Evolutionary conservation across 2,888 invertebrate genomes (phyloP).

Genomic region (Hypsopygia costalis): DNA sequence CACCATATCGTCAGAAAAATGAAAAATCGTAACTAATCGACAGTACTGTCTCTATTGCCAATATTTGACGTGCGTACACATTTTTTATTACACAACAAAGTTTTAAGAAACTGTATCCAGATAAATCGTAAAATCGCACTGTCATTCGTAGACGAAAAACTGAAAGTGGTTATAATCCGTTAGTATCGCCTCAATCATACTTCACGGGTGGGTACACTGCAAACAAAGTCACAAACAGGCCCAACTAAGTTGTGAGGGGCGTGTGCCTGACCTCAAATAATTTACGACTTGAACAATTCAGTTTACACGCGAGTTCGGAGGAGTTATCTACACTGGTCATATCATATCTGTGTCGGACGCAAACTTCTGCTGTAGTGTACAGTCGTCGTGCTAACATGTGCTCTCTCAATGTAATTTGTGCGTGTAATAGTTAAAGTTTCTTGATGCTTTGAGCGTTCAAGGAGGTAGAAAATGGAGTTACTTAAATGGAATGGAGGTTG

Average conservation of each 20-base stretch:
- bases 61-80: constrained; percentile 9
- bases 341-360: constrained; percentile 60
- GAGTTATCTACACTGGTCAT: constrained; percentile 50
- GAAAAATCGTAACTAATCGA: constrained; percentile 3
- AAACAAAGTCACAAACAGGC: constrained; percentile 57
- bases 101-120: constrained; percentile 8
- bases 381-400: constrained; percentile 43
- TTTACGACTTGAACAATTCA: constrained; percentile 63
- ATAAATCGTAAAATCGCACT: constrained; percentile 13
- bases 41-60: constrained; percentile 3
- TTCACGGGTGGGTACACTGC: constrained; percentile 42
- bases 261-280: constrained; percentile 64
- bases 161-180: constrained; percentile 28
- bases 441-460: constrained; percentile 40
- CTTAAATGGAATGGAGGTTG: constrained; percentile 14
- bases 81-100: constrained; percentile 11
- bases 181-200: constrained; percentile 45
- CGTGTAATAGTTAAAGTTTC: constrained; percentile 52
- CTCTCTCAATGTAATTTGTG: constrained; percentile 50
- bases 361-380: constrained; percentile 42
- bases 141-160: constrained; percentile 10
- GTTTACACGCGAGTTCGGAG: constrained; percentile 50
- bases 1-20: neutral
- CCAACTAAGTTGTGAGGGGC: constrained; percentile 47
- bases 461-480: constrained; percentile 29